phyloP scores from a whole-genome alignment of 1,140 invertebrate species.

The Hypothenemus hampei region DNA sequence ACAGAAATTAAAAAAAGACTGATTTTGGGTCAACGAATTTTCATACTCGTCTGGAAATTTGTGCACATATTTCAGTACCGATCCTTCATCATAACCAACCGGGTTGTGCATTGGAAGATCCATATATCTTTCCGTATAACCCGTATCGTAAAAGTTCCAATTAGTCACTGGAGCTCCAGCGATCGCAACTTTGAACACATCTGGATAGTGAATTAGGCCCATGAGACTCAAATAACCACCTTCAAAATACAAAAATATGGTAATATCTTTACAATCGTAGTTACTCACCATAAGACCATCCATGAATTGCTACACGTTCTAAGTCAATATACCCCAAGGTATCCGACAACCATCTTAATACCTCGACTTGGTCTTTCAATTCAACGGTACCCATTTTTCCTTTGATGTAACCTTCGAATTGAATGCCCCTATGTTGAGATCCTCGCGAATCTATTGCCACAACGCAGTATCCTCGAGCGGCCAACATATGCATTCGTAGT shows the following conservation, averaged over 20 bases:
- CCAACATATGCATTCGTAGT: conserved; percentile 89
- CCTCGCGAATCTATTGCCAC: conserved; percentile 93
- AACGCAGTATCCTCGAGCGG: conserved; percentile 94
- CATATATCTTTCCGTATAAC: conserved; percentile 98
- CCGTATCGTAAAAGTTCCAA: conserved; percentile 90
- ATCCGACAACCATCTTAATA: conserved; percentile 80
- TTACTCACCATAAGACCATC: conserved; percentile 92
- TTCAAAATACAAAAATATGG: conserved; percentile 32
- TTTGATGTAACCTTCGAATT: conserved; percentile 87
- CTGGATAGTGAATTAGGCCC: conserved; percentile 75
- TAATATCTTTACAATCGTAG: not conserved
- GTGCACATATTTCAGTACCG: conserved; percentile 71
- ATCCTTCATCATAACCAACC: conserved; percentile 72
- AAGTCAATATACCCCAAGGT: conserved; percentile 86
- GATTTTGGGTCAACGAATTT: too few species aligned
- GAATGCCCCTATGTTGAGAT: conserved; percentile 84
- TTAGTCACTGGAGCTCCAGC: conserved; percentile 96
- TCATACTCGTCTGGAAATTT: conserved; percentile 88
- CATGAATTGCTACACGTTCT: conserved; percentile 88
- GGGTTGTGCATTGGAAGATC: conserved; percentile 79
- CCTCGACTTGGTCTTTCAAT: conserved; percentile 93
- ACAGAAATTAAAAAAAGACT: too few species aligned
- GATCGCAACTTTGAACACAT: conserved; percentile 84
- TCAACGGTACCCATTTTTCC: conserved; percentile 92
- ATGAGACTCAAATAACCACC: conserved; percentile 80